Evolutionary conservation across 2,113 vertebrate genomes (phyloP).

Genomic region (Etheostoma spectabile): DNA sequence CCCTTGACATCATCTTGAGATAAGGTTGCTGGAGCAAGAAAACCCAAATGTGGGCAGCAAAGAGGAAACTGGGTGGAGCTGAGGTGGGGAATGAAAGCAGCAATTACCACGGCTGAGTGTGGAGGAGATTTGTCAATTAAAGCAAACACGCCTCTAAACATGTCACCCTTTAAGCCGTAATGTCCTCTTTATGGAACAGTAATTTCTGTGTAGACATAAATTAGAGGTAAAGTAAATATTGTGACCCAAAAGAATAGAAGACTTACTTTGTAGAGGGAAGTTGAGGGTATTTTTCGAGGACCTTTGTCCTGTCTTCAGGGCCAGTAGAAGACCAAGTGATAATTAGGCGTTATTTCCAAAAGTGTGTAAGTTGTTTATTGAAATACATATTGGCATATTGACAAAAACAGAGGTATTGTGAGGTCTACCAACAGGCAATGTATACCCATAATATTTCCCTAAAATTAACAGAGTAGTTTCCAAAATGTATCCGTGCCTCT

Average conservation of each 20-base stretch:
- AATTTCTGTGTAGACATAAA: neutral
- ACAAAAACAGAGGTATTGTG: neutral
- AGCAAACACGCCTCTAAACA: slow-evolving; percentile 15
- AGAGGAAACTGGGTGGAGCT: neutral
- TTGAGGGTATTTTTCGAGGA: neutral
- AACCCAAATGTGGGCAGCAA: neutral
- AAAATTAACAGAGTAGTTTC: neutral
- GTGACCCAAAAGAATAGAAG: neutral
- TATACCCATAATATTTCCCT: neutral
- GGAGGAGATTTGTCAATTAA: slow-evolving; percentile 1
- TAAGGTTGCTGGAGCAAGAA: neutral
- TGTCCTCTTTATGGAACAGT: slow-evolving; percentile 14
- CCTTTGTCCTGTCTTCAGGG: neutral
- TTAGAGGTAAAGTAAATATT: neutral
- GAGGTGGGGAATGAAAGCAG: neutral
- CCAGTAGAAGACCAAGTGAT: neutral
- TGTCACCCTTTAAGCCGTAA: slow-evolving; percentile 4
- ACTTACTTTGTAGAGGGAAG: neutral
- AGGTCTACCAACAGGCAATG: neutral
- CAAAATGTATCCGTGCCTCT: neutral
- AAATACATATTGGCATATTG: neutral
- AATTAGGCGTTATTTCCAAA: no score
- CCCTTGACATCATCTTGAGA: neutral
- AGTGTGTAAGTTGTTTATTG: neutral
- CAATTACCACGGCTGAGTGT: neutral